Percentiles rank a stretch among this genome's conserved stretches.
Evolutionary conservation across 2,888 invertebrate genomes (phyloP).

Genomic region (Lagria hirta): DNA sequence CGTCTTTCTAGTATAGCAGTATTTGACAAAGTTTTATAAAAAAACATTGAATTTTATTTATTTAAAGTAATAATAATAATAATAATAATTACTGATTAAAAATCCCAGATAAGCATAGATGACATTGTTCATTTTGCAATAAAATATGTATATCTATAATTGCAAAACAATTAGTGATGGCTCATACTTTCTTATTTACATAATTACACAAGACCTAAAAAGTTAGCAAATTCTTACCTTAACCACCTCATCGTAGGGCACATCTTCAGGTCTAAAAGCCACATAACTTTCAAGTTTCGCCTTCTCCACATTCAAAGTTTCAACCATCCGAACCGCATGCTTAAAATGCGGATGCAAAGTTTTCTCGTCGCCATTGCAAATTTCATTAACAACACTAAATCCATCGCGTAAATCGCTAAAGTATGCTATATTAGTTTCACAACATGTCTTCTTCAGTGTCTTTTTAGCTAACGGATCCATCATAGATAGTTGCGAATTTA

Average conservation of each 20-base stretch:
- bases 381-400: slow-evolving; percentile 58
- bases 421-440: slow-evolving; percentile 67
- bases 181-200: too few species aligned
- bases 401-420: slow-evolving; percentile 60
- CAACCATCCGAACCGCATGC: slow-evolving; percentile 52
- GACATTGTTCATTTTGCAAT: too few species aligned
- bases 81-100: too few species aligned
- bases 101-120: too few species aligned
- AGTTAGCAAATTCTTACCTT: slow-evolving; percentile 55
- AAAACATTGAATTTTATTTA: too few species aligned
- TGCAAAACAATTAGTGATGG: too few species aligned
- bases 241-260: slow-evolving; percentile 57
- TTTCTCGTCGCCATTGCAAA: slow-evolving; percentile 50
- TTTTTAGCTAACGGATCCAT: slow-evolving; percentile 86
- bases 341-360: slow-evolving; percentile 57
- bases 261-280: slow-evolving; percentile 59
- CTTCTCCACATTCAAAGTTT: slow-evolving; percentile 48
- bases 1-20: too few species aligned
- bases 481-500: slow-evolving; percentile 65
- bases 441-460: slow-evolving; percentile 69
- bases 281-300: slow-evolving; percentile 50
- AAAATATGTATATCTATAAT: too few species aligned
- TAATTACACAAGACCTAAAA: too few species aligned
- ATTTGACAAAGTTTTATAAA: too few species aligned
- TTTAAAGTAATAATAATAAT: too few species aligned